phyloP scores from a whole-genome alignment of 2,113 vertebrate species.

The Carassius auratus region DNA sequence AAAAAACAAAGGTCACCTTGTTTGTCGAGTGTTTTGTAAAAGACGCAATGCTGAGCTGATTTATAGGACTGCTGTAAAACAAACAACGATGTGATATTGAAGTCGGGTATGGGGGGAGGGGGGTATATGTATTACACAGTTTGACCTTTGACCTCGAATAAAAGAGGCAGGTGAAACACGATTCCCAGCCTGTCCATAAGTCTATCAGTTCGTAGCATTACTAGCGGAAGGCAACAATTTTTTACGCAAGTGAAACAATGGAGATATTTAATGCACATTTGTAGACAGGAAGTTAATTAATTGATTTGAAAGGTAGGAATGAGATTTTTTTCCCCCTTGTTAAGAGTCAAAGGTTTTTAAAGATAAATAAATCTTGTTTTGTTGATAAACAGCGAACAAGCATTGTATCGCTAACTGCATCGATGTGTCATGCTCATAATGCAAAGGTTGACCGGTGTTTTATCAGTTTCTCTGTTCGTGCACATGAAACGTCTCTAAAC shows the following conservation, averaged over 20 bases:
- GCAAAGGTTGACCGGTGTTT: neutral
- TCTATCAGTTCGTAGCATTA: neutral
- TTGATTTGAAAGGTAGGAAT: constrained; percentile 24
- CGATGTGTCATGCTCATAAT: neutral
- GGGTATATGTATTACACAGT: neutral
- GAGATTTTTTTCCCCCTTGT: neutral
- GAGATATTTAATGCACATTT: constrained; percentile 7
- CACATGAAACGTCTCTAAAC: neutral
- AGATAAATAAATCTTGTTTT: no score
- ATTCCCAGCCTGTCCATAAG: constrained; percentile 2
- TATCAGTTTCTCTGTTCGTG: constrained; percentile 3
- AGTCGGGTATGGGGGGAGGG: neutral
- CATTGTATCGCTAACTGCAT: no score
- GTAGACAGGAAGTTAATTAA: neutral
- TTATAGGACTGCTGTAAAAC: constrained; percentile 44
- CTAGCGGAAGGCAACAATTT: neutral
- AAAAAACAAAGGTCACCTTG: no score
- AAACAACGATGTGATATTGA: constrained; percentile 28
- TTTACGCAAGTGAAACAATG: neutral
- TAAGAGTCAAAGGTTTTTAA: no score
- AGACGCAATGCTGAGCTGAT: constrained; percentile 18
- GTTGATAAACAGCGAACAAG: no score
- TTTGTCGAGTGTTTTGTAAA: neutral
- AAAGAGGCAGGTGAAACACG: constrained; percentile 26
- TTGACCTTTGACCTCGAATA: constrained; percentile 44